Evolutionary conservation across 2,888 invertebrate species (phyloP).

Genomic region (Cancer borealis): DNA sequence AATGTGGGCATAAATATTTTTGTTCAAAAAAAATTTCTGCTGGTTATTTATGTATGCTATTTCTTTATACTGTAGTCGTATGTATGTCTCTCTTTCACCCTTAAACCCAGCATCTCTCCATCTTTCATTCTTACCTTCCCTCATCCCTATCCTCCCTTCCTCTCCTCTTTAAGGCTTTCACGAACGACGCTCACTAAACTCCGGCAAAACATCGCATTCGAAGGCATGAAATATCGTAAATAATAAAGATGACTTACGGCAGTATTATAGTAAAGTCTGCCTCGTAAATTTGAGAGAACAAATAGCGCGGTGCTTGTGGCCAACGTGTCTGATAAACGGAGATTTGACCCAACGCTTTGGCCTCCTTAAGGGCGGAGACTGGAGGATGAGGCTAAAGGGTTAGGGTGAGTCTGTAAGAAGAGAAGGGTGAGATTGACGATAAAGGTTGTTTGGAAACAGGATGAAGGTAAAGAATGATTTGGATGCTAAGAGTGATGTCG

Average conservation of each 20-base stretch:
- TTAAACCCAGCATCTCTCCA: neutral
- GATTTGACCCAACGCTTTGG: conserved; percentile 10
- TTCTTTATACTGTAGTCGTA: neutral
- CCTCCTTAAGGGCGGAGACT: neutral
- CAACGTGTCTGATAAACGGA: conserved; percentile 24
- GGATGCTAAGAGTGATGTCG: neutral
- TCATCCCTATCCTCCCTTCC: neutral
- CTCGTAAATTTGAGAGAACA: conserved; percentile 29
- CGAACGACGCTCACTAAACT: conserved; percentile 24
- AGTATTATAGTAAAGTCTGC: conserved; percentile 29
- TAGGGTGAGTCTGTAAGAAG: neutral
- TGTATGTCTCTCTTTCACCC: neutral
- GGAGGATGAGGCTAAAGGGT: too few relatives aligned
- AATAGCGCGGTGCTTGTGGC: conserved; percentile 2
- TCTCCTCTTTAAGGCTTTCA: neutral
- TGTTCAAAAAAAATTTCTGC: too few relatives aligned
- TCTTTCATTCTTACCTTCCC: neutral
- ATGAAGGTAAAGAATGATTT: neutral
- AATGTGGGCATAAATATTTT: too few relatives aligned
- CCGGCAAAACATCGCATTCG: conserved; percentile 18
- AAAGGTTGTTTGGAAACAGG: neutral
- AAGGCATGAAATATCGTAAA: conserved; percentile 15
- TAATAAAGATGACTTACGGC: conserved; percentile 9
- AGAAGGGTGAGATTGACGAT: neutral
- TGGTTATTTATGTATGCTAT: neutral